phyloP scores from a whole-genome alignment of 2,888 invertebrate genomes.

The Saturnia japonica region DNA sequence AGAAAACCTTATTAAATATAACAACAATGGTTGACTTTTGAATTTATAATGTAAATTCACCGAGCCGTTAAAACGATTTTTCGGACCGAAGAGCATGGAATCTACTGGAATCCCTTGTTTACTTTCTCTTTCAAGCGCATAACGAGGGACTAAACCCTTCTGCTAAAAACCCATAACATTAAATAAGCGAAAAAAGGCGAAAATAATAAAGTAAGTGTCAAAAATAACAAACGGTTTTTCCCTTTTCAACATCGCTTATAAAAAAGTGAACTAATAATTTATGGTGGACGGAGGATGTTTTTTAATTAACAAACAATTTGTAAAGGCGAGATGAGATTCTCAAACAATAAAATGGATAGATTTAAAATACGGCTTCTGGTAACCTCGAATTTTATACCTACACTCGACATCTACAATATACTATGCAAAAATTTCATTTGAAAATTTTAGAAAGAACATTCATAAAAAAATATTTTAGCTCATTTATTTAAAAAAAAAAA shows the following conservation, averaged over 20 bases:
- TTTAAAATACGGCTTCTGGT: too few species aligned
- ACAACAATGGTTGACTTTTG: neutral
- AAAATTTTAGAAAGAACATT: too few species aligned
- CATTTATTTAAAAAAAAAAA: too few species aligned
- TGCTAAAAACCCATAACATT: neutral
- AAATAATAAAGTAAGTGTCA: neutral
- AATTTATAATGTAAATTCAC: neutral
- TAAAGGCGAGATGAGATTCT: neutral
- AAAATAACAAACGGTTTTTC: neutral
- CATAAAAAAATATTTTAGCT: too few species aligned
- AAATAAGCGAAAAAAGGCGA: neutral
- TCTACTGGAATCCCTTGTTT: neutral
- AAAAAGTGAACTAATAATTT: neutral
- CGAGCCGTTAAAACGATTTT: neutral
- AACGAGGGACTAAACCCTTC: neutral
- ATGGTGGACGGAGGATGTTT: neutral
- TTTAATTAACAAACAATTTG: neutral
- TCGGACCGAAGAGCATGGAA: neutral
- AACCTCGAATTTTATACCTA: too few species aligned
- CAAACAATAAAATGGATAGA: too few species aligned
- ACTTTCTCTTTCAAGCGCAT: neutral
- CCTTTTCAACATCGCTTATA: neutral
- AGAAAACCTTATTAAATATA: neutral
- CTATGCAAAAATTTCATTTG: too few species aligned
- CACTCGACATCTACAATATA: too few species aligned